These are phyloP conservation scores for Mustela erminea DNA, from an alignment of 2,797 vertebrate species.

Conservation along the genomic window DNA sequence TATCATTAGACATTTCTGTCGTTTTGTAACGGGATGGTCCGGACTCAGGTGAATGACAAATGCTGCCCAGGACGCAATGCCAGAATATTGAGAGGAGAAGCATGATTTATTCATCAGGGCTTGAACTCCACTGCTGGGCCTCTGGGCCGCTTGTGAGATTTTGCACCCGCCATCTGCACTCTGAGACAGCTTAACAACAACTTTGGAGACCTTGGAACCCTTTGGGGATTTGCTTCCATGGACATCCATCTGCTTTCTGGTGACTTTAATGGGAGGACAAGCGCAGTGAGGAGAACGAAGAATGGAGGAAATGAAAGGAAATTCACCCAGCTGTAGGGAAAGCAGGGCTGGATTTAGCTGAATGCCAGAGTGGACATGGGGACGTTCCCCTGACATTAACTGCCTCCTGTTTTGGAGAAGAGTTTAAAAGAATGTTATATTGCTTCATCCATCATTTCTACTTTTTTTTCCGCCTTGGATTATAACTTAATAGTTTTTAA, in stretches of 20 bases:
- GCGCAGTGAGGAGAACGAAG: constrained; percentile 65
- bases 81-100: constrained; percentile 40
- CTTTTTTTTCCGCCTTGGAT: not conserved
- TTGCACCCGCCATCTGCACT: constrained; percentile 75
- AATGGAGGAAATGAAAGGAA: constrained; percentile 76
- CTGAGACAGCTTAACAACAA: constrained; percentile 80
- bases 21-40: not conserved
- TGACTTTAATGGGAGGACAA: constrained; percentile 69
- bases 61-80: constrained; percentile 19
- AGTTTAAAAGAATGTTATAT: constrained; percentile 28
- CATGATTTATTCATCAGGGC: constrained; percentile 62
- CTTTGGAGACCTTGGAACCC: constrained; percentile 69
- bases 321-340: constrained; percentile 70
- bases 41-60: constrained; percentile 69
- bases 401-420: not conserved
- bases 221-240: constrained; percentile 62
- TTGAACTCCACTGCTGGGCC: constrained; percentile 62
- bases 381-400: not conserved
- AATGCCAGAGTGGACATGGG: not conserved
- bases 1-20: constrained; percentile 56
- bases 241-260: constrained; percentile 83
- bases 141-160: constrained; percentile 60
- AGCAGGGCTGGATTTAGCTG: constrained; percentile 45
- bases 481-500: constrained; percentile 46
- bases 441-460: not conserved